Base-by-base conservation (phyloP, 92 coral and sea anemone genomes). In the Scolanthus callimorphus region DNA sequence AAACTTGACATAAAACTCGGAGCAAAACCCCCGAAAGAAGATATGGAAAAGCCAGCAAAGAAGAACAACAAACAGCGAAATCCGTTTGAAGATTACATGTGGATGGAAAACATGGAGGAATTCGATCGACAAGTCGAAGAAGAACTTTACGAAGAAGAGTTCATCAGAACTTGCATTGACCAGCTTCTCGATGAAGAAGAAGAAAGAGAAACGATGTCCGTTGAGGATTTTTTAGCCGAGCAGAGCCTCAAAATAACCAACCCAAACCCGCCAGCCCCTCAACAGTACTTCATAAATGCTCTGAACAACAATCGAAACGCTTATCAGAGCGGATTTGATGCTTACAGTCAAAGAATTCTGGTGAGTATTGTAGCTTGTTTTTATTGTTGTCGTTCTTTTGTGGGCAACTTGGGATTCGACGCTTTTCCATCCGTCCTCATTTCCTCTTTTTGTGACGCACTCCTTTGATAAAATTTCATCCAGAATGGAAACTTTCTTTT, bases 121-220 rank as follows among this genome's bases (percentile, higher is more conserved):
- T 88, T 81, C 70, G 86, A 94, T 60, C 80, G 82, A 57, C 72
- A 88, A 50, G 74, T 85, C 41, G 78, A 88, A 54, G 90, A 89
- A 20, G 77, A 94, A 38, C 74, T 94, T 25, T 72, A 80, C 56
- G 99, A 94, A 67, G 94, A 94, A 28, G 99, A 94, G 67, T 81
- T 94, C 67, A 94, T 94, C 65, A 95, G 99, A 30, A 69, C 85
- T 52, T 94, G 99, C 71, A 94, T 94, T 55, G 99, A 94, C 60
- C 99, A 94, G 64, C 76, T 94, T 53, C 82, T 94, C 62, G 96
- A 94, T n/a, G 99, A 94, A 57, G 98, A 92, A 64, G 99, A 94
- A 41, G 99, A 94, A 47, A 79, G 96, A 29, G 99, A 94, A 60
- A 87, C 96, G 58, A 60, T 89, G 73, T 72, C 96, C 55, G 91